phyloP scores from a whole-genome alignment of 2,888 invertebrate species.

The Tiphia femorata region DNA sequence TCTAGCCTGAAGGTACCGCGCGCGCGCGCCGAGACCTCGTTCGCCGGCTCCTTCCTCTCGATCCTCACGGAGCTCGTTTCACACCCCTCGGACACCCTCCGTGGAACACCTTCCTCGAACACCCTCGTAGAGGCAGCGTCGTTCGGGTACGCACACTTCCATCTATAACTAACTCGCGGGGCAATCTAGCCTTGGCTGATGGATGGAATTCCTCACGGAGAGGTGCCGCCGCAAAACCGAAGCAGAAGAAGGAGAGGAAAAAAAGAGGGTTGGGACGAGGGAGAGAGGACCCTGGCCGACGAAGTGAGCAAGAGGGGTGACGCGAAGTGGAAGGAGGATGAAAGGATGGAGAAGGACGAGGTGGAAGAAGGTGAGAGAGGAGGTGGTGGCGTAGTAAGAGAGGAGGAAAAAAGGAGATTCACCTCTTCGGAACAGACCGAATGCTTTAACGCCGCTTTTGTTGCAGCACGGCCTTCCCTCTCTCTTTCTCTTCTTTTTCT shows the following conservation, averaged over 20 bases:
- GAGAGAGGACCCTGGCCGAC: background rate
- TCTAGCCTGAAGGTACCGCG: slow-evolving; percentile 30
- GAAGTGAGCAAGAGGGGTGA: no score
- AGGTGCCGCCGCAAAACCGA: slow-evolving; percentile 39
- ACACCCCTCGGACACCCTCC: slow-evolving; percentile 8
- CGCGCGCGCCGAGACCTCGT: no score
- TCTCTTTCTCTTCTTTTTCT: no score
- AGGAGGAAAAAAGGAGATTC: background rate
- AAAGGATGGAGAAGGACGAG: no score
- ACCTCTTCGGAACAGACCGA: slow-evolving; percentile 34
- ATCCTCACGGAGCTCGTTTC: slow-evolving; percentile 1
- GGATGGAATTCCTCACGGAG: slow-evolving; percentile 42
- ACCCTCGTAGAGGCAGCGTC: slow-evolving; percentile 10
- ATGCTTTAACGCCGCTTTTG: slow-evolving; percentile 50
- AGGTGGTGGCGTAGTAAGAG: no score
- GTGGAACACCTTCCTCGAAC: slow-evolving; percentile 15
- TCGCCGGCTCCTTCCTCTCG: slow-evolving; percentile 21
- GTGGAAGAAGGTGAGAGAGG: background rate
- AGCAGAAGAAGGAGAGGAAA: slow-evolving; percentile 28
- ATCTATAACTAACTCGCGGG: slow-evolving; percentile 25
- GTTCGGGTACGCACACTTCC: slow-evolving; percentile 2
- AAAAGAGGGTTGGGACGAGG: background rate
- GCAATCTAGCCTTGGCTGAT: slow-evolving; percentile 38
- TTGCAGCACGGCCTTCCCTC: no score
- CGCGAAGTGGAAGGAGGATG: no score